Base-by-base conservation (phyloP, 2,888 invertebrate species). In the Sinotaia quadrata region DNA sequence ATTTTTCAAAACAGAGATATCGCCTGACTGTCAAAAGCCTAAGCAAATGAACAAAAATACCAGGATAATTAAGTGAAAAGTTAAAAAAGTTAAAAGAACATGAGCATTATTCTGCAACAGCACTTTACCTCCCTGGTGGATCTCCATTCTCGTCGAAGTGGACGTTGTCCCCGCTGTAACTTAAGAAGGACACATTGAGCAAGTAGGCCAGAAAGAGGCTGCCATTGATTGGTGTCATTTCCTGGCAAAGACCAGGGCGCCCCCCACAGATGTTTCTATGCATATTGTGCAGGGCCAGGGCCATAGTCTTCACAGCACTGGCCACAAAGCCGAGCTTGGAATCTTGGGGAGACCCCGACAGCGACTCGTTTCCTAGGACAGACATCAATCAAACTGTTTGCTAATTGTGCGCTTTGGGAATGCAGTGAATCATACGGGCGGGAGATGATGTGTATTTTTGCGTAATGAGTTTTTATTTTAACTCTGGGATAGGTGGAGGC, bases 301-400 rank as follows among this genome's bases (percentile, higher is more conserved):
- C 94, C 88, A 94, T 91, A 3, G 93, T 92, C 88, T 92, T 92
- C 76, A 94, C 91, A 3, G 94, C 93, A 86, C 94, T 94, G 82
- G 93, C 92, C 47, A 94, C 93, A 85, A 94, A 93, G 77, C 93
- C 93, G 86, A 94, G 90, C 88, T 94, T 94, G 24, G 94, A 92
- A 87, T 94, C 94, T 85, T 93, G 93, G 5, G 68, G 68, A 1
- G 79, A 66, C 12, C 59, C 62, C 3, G 44, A 51, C 7, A 92
- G 86, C 31, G 89, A 89, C 87, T 93, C 92, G 18, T 89, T 83
- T 0, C 92, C 93, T 92, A 85, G n/a, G 69, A 65, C 12, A 29
- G 10, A 52, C 37, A 37, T n/a, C n/a, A n/a, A n/a, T n/a, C n/a
- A n/a, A n/a, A n/a, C n/a, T n/a, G n/a, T n/a, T n/a, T n/a, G n/a